A percentile compares a stretch with the other conserved stretches of the same genome.
These are phyloP conservation scores for Diadophis punctatus DNA, from an alignment of 2,113 vertebrate genomes.

Conservation along the genomic window DNA sequence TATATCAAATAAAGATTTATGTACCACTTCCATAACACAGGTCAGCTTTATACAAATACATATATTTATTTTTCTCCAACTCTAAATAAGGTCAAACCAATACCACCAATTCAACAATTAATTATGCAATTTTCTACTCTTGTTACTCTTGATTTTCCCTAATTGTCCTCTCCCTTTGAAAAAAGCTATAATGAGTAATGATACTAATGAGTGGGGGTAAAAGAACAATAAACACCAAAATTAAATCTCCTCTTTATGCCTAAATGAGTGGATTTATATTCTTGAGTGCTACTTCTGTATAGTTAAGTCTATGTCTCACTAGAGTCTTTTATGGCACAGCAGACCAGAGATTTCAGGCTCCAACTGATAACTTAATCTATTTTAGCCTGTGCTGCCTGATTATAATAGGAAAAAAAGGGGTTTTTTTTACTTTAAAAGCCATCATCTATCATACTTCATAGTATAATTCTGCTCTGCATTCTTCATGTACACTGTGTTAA, in stretches of 20 bases:
- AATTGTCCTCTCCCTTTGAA: constrained; percentile 12
- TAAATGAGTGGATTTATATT: constrained; percentile 15
- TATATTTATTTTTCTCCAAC: constrained; percentile 4
- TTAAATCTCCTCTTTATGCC: constrained; percentile 9
- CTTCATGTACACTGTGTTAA: background rate
- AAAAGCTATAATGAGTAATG: constrained; percentile 17
- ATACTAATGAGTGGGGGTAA: constrained; percentile 11
- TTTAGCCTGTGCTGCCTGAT: constrained; percentile 21
- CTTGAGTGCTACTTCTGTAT: constrained; percentile 21
- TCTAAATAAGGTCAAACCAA: constrained; percentile 2
- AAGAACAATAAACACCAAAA: constrained; percentile 20
- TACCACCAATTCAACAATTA: constrained; percentile 1
- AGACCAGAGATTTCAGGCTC: constrained; percentile 9
- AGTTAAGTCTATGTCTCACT: background rate
- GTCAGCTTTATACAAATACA: background rate
- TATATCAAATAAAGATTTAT: background rate
- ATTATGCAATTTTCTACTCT: constrained; percentile 10
- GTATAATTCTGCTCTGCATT: background rate
- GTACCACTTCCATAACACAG: background rate
- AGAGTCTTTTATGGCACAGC: constrained; percentile 3
- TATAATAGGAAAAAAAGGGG: background rate
- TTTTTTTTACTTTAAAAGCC: background rate
- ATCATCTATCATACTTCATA: background rate
- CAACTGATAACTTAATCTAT: background rate
- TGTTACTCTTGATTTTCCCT: constrained; percentile 2